Conservation (phyloP, 2,797 vertebrate genomes). For the Mastacembelus armatus region DNA sequence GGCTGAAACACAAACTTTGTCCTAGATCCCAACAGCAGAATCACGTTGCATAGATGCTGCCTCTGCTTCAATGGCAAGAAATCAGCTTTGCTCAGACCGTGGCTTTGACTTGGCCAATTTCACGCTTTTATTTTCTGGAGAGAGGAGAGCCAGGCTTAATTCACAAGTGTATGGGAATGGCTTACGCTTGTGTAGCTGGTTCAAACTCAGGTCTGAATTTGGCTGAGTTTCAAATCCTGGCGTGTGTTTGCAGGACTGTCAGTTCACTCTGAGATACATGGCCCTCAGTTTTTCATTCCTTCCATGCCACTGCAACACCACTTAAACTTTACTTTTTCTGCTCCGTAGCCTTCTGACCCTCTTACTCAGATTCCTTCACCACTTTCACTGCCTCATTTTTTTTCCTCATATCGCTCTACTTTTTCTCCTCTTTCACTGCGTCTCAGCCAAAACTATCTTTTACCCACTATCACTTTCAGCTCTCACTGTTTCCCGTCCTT, state of each 20-base stretch:
- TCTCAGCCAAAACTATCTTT: slow-evolving; percentile 49
- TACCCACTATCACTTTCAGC: slow-evolving; percentile 58
- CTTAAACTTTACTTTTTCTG: slow-evolving; percentile 20
- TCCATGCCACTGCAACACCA: slow-evolving; percentile 17
- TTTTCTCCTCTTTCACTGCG: slow-evolving; percentile 42
- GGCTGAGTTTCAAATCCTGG: slow-evolving; percentile 43
- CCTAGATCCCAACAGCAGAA: slow-evolving; percentile 31
- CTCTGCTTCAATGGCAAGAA: slow-evolving; percentile 44
- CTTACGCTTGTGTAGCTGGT: slow-evolving; percentile 47
- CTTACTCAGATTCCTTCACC: slow-evolving; percentile 45
- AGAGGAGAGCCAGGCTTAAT: slow-evolving; percentile 45
- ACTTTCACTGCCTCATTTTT: slow-evolving; percentile 29
- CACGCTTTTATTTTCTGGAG: slow-evolving; percentile 55
- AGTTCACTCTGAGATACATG: slow-evolving; percentile 44
- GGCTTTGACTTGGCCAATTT: slow-evolving; percentile 68
- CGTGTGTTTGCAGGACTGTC: slow-evolving; percentile 28
- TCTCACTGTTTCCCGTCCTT: slow-evolving; percentile 37
- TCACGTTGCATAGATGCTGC: slow-evolving; percentile 30
- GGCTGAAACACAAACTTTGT: slow-evolving; percentile 37
- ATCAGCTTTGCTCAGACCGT: slow-evolving; percentile 51
- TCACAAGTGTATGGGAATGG: slow-evolving; percentile 50
- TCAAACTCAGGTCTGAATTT: slow-evolving; percentile 46
- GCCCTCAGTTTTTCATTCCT: slow-evolving; percentile 25
- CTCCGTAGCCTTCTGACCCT: slow-evolving; percentile 14
- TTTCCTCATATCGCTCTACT: background rate